A percentile compares a stretch with the other conserved stretches of the same genome.
phyloP scores from a whole-genome alignment of 2,113 vertebrate species.

The Tonatia bakeri region DNA sequence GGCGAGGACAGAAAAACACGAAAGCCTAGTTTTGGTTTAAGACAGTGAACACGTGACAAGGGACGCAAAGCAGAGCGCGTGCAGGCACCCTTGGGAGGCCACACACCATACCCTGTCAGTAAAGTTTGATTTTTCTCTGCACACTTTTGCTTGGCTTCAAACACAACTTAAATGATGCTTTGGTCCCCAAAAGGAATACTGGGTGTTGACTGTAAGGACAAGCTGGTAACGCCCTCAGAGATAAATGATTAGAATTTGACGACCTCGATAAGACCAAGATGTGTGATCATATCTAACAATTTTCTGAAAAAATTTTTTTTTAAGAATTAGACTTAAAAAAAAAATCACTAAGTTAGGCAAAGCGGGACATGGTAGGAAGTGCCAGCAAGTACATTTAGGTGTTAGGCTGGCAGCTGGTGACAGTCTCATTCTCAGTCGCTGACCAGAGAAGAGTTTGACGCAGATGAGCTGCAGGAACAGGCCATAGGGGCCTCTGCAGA shows the following conservation, averaged over 20 bases:
- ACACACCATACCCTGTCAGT: neutral
- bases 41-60: neutral
- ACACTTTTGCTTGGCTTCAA: neutral
- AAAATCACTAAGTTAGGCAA: neutral
- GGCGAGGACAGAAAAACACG: neutral
- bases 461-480: neutral
- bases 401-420: neutral
- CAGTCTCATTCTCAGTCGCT: neutral
- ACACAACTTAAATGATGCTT: neutral
- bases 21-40: neutral
- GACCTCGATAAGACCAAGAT: neutral
- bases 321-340: neutral
- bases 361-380: neutral
- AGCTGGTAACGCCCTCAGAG: neutral
- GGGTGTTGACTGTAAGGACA: neutral
- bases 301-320: neutral
- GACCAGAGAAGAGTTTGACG: rapidly evolving
- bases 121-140: neutral
- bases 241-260: neutral
- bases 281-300: neutral
- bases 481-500: rapidly evolving
- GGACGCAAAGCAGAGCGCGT: neutral
- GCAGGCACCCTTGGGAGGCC: neutral
- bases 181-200: neutral
- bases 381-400: neutral